phyloP scores from a whole-genome alignment of 2,113 vertebrate genomes.

The Hippocampus comes region DNA sequence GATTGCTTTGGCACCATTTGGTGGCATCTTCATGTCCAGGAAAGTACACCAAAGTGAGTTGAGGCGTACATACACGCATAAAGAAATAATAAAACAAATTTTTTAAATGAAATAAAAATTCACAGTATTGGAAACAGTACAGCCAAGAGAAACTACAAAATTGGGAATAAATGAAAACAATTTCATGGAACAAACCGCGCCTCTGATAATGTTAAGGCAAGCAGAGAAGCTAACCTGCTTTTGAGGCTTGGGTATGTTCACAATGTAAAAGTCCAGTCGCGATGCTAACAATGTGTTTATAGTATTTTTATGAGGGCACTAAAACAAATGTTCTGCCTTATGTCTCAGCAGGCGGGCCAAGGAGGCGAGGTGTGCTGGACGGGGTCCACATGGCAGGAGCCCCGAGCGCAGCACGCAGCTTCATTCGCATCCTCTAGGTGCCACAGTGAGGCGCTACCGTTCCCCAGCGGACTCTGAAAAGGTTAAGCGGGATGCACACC shows the following conservation, averaged over 20 bases:
- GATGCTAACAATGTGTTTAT: conserved; percentile 55
- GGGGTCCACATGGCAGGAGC: conserved; percentile 66
- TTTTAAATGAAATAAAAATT: no score
- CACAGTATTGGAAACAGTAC: no score
- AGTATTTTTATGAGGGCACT: conserved; percentile 54
- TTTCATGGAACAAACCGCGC: no score
- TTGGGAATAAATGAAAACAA: no score
- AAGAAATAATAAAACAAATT: no score
- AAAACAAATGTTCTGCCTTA: conserved; percentile 30
- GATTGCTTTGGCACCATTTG: no score
- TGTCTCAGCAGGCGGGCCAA: conserved; percentile 37
- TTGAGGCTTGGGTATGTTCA: conserved; percentile 36
- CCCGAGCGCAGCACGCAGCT: conserved; percentile 43
- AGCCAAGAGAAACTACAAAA: no score
- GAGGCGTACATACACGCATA: no score
- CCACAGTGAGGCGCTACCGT: conserved; percentile 52
- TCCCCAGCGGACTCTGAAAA: conserved; percentile 69
- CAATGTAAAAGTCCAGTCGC: conserved; percentile 32
- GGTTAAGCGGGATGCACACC: conserved; percentile 38
- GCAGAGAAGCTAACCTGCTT: not conserved
- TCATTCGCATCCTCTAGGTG: conserved; percentile 57
- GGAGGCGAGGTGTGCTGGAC: conserved; percentile 39
- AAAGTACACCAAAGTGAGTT: no score
- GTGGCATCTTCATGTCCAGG: no score
- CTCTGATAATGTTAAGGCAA: not conserved